phyloP scores from a whole-genome alignment of 2,113 vertebrate species.

The Bucco capensis region DNA sequence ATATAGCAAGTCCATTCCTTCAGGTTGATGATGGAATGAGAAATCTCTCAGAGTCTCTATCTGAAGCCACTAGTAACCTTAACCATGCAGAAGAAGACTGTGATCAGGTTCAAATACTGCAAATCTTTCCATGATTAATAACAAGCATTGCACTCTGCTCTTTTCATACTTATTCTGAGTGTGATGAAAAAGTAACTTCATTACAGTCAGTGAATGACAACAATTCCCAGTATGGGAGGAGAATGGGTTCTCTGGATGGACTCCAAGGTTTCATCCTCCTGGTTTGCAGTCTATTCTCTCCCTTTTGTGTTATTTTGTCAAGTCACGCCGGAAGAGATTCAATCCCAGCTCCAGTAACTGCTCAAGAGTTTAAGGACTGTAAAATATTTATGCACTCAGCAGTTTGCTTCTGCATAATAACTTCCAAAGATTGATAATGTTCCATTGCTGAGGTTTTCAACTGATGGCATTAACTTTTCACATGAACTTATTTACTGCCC shows the following conservation, averaged over 20 bases:
- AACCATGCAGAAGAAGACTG: not conserved
- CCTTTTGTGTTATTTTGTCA: not conserved
- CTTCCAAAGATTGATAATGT: not conserved
- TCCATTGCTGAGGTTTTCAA: not conserved
- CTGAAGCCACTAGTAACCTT: not conserved
- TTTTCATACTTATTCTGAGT: not conserved
- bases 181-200: not conserved
- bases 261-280: not conserved
- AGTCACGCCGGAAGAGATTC: constrained; percentile 5
- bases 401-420: constrained; percentile 23
- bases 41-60: not conserved
- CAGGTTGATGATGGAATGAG: not conserved
- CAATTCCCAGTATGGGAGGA: not conserved
- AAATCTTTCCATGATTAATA: not conserved
- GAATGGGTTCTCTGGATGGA: not conserved
- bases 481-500: not conserved
- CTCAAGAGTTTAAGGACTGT: constrained; percentile 35
- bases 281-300: not conserved
- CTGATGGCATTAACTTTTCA: not conserved
- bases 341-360: constrained; percentile 26
- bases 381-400: constrained; percentile 37
- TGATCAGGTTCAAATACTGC: not conserved
- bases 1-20: not conserved
- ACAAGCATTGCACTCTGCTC: not conserved
- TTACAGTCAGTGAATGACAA: not conserved